These are phyloP conservation scores for Chionis minor DNA, from an alignment of 2,113 vertebrate species.

Conservation along the genomic window DNA sequence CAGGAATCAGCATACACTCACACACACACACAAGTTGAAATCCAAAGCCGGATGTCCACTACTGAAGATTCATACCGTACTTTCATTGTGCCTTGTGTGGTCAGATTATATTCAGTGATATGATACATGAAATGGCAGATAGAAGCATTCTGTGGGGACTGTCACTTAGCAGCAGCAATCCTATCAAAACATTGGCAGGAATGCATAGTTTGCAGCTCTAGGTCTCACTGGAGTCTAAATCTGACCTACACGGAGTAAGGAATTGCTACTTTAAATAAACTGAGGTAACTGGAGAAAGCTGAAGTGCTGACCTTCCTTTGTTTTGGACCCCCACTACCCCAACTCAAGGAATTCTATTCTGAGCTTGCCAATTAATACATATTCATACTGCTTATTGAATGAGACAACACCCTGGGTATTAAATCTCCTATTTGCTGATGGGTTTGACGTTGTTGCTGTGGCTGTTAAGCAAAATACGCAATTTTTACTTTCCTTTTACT, in stretches of 20 bases:
- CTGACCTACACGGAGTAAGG: not conserved
- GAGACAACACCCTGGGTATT: not conserved
- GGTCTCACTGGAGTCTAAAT: not conserved
- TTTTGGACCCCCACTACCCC: not conserved
- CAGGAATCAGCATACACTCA: not conserved
- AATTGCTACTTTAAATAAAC: not conserved
- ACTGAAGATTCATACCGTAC: not conserved
- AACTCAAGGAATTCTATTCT: not conserved
- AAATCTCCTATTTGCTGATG: not conserved
- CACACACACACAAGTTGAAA: not conserved
- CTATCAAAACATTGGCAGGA: not conserved
- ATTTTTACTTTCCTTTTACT: not conserved
- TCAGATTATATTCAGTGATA: not conserved
- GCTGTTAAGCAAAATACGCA: not conserved
- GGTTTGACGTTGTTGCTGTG: not conserved
- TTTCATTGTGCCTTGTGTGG: not conserved
- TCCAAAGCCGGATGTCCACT: not conserved
- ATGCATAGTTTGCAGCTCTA: not conserved
- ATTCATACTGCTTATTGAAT: not conserved
- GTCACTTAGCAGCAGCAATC: not conserved
- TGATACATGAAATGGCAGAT: not conserved
- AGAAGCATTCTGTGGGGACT: not conserved
- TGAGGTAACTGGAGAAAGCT: not conserved
- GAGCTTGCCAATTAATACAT: not conserved
- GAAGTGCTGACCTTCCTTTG: not conserved